These are phyloP conservation scores for Orbicella faveolata DNA, from an alignment of 64 coral and sea anemone species.

Conservation along the genomic window DNA sequence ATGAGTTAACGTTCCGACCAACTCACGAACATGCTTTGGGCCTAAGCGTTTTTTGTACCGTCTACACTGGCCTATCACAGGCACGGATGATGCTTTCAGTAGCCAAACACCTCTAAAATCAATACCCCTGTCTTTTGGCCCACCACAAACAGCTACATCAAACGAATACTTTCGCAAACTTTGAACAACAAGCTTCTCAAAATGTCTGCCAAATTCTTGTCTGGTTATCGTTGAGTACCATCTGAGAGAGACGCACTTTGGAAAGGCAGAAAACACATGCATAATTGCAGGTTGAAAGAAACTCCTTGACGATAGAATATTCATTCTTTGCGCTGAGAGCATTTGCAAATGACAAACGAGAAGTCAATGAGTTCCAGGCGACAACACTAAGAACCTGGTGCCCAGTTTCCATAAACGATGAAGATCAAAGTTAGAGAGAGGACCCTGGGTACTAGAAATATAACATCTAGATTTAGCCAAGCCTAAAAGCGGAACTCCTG, in stretches of 20 bases:
- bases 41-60: constrained; percentile 70
- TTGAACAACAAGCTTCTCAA: constrained; percentile 63
- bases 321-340: not conserved
- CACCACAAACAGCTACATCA: constrained; percentile 60
- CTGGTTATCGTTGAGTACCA: not conserved
- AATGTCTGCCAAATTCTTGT: constrained; percentile 49
- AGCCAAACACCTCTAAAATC: constrained; percentile 76
- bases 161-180: constrained; percentile 54
- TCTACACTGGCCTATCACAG: constrained; percentile 76
- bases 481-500: too few species aligned
- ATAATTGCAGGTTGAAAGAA: not conserved
- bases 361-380: too few species aligned
- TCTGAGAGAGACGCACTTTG: not conserved
- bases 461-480: too few species aligned
- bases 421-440: too few species aligned
- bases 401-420: too few species aligned
- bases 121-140: constrained; percentile 68
- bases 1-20: constrained; percentile 71
- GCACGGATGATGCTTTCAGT: constrained; percentile 26
- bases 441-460: too few species aligned
- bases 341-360: too few species aligned
- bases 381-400: too few species aligned
- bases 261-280: not conserved
- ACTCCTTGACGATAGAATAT: not conserved
- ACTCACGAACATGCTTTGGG: constrained; percentile 63